phyloP scores from a whole-genome alignment of 2,888 invertebrate genomes.

The Leucophenga montana region DNA sequence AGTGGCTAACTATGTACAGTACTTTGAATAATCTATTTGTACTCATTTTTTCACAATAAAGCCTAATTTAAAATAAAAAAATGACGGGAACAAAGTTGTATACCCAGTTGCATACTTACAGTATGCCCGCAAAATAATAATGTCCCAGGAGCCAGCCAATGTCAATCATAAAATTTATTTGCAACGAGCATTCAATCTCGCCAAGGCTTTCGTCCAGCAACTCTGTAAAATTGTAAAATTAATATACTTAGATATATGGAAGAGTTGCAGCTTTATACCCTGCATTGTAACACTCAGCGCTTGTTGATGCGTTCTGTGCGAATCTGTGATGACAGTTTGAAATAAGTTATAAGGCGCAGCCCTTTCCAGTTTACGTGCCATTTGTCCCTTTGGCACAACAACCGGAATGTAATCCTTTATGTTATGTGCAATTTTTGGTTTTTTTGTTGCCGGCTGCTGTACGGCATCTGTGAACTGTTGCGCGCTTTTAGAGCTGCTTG shows the following conservation, averaged over 20 bases:
- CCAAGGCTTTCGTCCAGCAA: constrained; percentile 84
- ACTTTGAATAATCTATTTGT: too few relatives aligned
- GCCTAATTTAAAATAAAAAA: too few relatives aligned
- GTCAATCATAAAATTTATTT: constrained; percentile 94
- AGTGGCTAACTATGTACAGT: too few relatives aligned
- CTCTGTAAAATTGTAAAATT: constrained; percentile 74
- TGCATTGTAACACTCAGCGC: constrained; percentile 80
- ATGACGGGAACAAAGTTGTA: too few relatives aligned
- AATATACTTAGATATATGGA: constrained; percentile 47
- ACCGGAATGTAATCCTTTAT: constrained; percentile 74
- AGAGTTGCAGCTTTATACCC: constrained; percentile 72
- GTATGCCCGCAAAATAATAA: constrained; percentile 83
- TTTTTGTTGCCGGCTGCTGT: constrained; percentile 47
- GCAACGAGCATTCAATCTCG: constrained; percentile 80
- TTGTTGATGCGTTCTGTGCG: constrained; percentile 77
- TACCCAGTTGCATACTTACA: constrained; percentile 75
- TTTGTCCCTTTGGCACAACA: constrained; percentile 76
- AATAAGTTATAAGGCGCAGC: constrained; percentile 83
- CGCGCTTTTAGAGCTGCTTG: neutral
- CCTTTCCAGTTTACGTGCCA: constrained; percentile 79
- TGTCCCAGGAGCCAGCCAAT: constrained; percentile 89
- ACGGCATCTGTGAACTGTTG: too few relatives aligned
- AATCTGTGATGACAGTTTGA: constrained; percentile 80
- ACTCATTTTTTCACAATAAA: too few relatives aligned
- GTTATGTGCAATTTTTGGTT: constrained; percentile 57